Evolutionary conservation across 1,140 invertebrate species (phyloP).

Genomic region (Drosophila arawakana): DNA sequence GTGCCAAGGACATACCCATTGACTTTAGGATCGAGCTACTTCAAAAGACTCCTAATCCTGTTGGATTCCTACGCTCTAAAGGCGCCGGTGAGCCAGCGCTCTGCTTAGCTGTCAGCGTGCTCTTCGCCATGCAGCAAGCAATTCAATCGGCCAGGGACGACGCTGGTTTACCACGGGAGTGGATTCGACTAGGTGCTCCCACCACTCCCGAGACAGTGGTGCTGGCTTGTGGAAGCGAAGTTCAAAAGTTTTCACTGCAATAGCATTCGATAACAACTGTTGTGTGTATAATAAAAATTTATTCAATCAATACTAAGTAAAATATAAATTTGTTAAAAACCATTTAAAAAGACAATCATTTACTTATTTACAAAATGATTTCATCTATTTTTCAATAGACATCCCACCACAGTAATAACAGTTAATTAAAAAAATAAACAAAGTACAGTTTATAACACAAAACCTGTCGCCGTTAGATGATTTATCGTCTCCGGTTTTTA

Average conservation of each 20-base stretch:
- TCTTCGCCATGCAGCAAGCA: slow-evolving; percentile 91
- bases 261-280: slow-evolving; percentile 4
- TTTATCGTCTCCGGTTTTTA: background rate
- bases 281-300: background rate
- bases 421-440: background rate
- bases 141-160: slow-evolving; percentile 88
- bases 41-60: slow-evolving; percentile 89
- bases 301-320: background rate
- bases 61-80: slow-evolving; percentile 91
- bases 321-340: background rate
- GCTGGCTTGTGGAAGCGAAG: slow-evolving; percentile 63
- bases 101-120: slow-evolving; percentile 87
- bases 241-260: slow-evolving; percentile 44
- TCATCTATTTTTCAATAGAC: background rate
- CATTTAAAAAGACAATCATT: background rate
- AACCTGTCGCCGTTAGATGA: background rate
- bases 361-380: background rate
- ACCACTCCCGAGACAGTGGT: slow-evolving; percentile 84
- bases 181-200: slow-evolving; percentile 85
- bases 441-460: background rate
- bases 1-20: slow-evolving; percentile 92
- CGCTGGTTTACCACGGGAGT: slow-evolving; percentile 85
- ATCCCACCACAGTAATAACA: slow-evolving; percentile 1
- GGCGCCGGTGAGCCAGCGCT: slow-evolving; percentile 93
- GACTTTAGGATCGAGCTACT: slow-evolving; percentile 92